phyloP scores from a whole-genome alignment of 92 coral and sea anemone species.

The Actinernus sp. region DNA sequence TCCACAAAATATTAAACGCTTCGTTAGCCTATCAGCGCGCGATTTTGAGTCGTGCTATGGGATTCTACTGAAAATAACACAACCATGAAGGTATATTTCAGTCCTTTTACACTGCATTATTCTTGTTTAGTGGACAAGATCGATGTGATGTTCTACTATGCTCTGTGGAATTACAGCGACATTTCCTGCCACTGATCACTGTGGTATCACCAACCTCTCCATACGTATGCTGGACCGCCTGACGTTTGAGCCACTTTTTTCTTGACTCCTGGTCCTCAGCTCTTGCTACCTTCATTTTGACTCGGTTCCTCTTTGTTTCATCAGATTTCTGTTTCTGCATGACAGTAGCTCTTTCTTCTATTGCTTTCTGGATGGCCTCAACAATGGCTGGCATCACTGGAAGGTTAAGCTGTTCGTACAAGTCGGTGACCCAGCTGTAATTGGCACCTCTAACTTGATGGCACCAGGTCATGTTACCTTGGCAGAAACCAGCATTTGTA shows the following conservation, averaged over 20 bases:
- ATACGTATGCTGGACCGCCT: conserved; percentile 51
- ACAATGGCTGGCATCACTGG: conserved; percentile 61
- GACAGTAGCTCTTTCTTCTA: not conserved
- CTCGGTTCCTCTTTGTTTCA: conserved; percentile 14
- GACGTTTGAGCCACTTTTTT: too few relatives aligned
- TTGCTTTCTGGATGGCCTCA: conserved; percentile 40
- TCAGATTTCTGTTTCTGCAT: conserved; percentile 5
- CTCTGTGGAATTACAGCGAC: conserved; percentile 8
- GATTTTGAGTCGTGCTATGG: too few relatives aligned
- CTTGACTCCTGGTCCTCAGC: conserved; percentile 66
- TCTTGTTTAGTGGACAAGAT: conserved; percentile 13
- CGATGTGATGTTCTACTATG: conserved; percentile 3
- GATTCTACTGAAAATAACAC: too few relatives aligned
- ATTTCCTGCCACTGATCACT: conserved; percentile 5
- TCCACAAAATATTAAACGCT: too few relatives aligned
- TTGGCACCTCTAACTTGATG: conserved; percentile 15
- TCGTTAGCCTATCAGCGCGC: too few relatives aligned
- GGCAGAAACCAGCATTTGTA: conserved; percentile 64
- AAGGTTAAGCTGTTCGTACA: conserved; percentile 52
- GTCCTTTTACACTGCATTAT: too few relatives aligned
- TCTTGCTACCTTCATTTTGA: conserved; percentile 32
- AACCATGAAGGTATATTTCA: too few relatives aligned
- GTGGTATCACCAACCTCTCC: conserved; percentile 33
- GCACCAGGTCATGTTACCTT: conserved; percentile 67
- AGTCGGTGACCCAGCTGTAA: conserved; percentile 63